Base-by-base conservation (phyloP, 1,140 invertebrate species). In the Drosophila sp. region DNA sequence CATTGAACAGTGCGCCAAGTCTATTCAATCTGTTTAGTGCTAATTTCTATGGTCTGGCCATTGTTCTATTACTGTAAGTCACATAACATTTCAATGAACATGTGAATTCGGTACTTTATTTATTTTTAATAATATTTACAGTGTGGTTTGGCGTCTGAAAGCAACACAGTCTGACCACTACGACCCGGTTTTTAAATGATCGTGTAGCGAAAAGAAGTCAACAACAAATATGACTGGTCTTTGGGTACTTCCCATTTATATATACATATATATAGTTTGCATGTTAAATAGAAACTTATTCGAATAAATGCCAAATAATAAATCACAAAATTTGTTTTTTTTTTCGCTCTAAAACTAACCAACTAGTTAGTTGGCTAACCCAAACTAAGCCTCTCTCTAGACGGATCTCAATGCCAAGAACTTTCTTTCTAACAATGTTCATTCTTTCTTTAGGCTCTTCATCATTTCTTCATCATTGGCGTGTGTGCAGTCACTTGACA, bases 21-120 rank as follows among this genome's bases (percentile, higher is more conserved):
- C 91, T 93, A 0, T 94, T 94, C 35, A 94, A 94, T 86, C 73
- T 94, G 30, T 76, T 95, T 35, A 93, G 93, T 61, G 87, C 90
- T n/a, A 76, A 76, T 74, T 40, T 91, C 4, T 89, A 82, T 65
- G 35, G 91, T 92, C 30, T 92, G 75, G 74, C 62, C 17, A 30
- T 66, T 90, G 5, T 92, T 11, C 91, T 94, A 50, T 72, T 93
- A 29, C 79, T 92, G 94, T 94, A 92, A 93, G 84, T 84, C 27
- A 4, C 10, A 17, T 30, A 35, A 40, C 23, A 32, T 32, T 10
- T 1, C 4, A 27, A 33, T 33, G 23, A 60, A 56, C 10, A 4
- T 27, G 32, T 17, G 44, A 56, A 38, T 50, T 17, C 17, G 17
- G 17, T 64, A 32, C 29, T 67, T 58, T 47, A 4, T 8, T 25